Evolutionary conservation across 2,797 vertebrate genomes (phyloP).

Genomic region (Toxotes lorentzi): DNA sequence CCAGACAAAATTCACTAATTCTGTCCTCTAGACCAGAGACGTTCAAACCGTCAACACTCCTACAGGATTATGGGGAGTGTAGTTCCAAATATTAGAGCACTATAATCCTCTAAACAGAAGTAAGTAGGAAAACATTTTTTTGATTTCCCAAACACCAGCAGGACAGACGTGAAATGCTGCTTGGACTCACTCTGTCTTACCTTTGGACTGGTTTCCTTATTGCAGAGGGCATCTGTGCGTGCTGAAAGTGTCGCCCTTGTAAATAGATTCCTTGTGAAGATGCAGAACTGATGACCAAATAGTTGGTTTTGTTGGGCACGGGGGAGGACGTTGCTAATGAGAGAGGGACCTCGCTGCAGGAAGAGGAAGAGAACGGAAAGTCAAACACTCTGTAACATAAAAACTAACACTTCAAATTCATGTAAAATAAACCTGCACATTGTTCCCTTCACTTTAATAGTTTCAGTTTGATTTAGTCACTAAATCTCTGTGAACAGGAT

Average conservation of each 20-base stretch:
- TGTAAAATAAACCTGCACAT: neutral
- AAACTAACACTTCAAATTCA: too few species aligned
- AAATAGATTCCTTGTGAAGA: constrained; percentile 87
- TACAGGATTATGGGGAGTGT: neutral
- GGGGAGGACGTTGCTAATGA: constrained; percentile 76
- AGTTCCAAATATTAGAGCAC: neutral
- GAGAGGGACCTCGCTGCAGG: constrained; percentile 87
- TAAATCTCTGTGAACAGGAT: too few species aligned
- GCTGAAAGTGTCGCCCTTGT: constrained; percentile 93
- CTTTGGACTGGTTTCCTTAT: constrained; percentile 92
- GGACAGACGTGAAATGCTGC: too few species aligned
- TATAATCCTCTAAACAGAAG: neutral
- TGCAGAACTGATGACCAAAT: constrained; percentile 75
- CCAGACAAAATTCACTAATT: too few species aligned
- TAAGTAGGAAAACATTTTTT: neutral
- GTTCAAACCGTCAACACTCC: too few species aligned
- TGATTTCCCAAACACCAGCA: neutral
- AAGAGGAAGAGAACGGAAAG: neutral
- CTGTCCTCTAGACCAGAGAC: too few species aligned
- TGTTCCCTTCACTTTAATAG: neutral
- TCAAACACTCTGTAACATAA: neutral
- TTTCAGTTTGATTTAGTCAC: too few species aligned
- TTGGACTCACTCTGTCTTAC: constrained; percentile 73
- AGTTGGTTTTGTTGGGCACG: constrained; percentile 77
- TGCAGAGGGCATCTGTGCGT: constrained; percentile 84